Evolutionary conservation across 30 jellyfish, hydroid and myxozoan genomes (phyloP).

Genomic region (Aurelia aurita complex sp. Pacific): DNA sequence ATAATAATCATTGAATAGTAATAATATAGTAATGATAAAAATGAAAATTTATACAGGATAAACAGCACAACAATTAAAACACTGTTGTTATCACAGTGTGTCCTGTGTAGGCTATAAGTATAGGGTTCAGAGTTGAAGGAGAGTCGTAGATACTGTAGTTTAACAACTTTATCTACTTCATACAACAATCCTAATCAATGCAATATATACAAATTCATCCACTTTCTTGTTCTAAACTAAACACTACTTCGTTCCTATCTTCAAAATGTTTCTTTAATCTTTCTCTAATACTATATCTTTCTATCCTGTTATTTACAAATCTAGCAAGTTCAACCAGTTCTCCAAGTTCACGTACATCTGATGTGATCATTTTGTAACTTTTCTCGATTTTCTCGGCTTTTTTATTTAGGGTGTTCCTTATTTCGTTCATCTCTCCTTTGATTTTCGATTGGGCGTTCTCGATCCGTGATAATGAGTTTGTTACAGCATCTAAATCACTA

Average conservation of each 20-base stretch:
- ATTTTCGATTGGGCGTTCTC: background rate
- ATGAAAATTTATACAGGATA: too few species aligned
- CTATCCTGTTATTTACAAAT: conserved; percentile 26
- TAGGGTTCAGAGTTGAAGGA: background rate
- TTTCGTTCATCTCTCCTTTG: conserved; percentile 11
- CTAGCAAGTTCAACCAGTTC: conserved; percentile 32
- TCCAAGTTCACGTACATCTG: conserved; percentile 19
- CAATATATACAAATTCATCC: too few species aligned
- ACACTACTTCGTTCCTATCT: too few species aligned
- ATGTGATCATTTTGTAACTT: background rate
- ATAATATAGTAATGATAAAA: too few species aligned
- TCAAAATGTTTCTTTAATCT: conserved; percentile 1
- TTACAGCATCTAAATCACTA: background rate
- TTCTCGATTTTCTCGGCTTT: background rate
- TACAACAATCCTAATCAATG: too few species aligned
- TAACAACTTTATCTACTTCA: too few species aligned
- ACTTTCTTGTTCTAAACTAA: too few species aligned
- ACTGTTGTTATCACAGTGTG: too few species aligned
- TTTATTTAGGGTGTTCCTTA: background rate
- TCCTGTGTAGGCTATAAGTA: too few species aligned
- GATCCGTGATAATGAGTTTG: conserved; percentile 8
- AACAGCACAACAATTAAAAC: too few species aligned
- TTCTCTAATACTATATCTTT: conserved; percentile 17
- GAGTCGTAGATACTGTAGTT: too few species aligned
- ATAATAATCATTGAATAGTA: too few species aligned